phyloP scores from a whole-genome alignment of 2,797 vertebrate genomes.

The Alcedo quadribrachys region DNA sequence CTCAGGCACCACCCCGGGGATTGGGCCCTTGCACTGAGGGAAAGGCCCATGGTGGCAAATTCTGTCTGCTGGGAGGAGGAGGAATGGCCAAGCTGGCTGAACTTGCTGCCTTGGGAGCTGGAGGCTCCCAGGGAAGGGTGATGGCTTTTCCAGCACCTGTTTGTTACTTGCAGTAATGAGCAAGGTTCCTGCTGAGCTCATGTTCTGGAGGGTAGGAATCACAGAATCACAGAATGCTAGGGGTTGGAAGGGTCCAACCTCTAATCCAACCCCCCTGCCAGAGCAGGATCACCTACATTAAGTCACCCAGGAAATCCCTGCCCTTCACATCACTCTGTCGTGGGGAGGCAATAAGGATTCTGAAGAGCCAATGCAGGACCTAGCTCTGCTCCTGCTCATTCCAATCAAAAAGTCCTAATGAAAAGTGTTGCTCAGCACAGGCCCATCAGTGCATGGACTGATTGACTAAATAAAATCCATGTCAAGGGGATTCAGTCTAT shows the following conservation, averaged over 20 bases:
- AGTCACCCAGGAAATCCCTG: background rate
- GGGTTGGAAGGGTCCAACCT: too few relatives aligned
- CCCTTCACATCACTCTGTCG: background rate
- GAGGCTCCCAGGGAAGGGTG: background rate
- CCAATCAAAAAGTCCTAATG: background rate
- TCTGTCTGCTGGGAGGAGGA: background rate
- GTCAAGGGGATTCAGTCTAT: background rate
- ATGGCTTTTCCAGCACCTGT: background rate
- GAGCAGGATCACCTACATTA: too few relatives aligned
- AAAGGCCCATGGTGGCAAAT: background rate
- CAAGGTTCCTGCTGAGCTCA: background rate
- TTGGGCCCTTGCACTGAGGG: background rate
- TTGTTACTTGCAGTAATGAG: background rate
- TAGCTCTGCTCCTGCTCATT: background rate
- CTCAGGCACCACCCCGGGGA: rapidly evolving
- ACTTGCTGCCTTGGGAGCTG: background rate
- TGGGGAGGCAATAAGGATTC: background rate
- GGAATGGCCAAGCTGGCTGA: background rate
- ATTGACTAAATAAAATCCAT: background rate
- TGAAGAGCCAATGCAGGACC: background rate
- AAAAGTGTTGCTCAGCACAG: background rate
- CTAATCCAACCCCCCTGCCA: too few relatives aligned
- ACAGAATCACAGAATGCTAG: too few relatives aligned
- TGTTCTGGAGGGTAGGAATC: background rate
- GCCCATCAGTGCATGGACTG: background rate